Base-by-base conservation (phyloP, 2,113 vertebrate genomes). In the Oceanodroma tethys region DNA sequence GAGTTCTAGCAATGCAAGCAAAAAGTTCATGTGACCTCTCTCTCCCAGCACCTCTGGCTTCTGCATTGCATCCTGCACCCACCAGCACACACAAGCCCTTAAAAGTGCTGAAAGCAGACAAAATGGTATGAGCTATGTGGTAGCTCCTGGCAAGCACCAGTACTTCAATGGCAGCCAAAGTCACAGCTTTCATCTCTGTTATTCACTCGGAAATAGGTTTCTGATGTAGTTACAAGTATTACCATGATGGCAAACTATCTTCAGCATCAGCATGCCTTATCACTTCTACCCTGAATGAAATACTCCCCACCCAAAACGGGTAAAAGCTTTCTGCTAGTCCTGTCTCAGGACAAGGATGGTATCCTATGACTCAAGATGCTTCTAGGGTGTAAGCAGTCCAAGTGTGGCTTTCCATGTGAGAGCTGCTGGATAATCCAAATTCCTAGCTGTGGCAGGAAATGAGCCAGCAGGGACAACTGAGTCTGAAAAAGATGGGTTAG, bases 381-480 rank as follows among this genome's bases (percentile, higher is more conserved):
- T 86, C 71, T 21, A 60, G 27, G 66, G 8, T 58, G 66, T 27
- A 63, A 94, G 52, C 40, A 47, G 72, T 43, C 56, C 68, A 87
- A 95, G 30, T 27, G 80, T 3, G 15, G 60, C 76, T 89, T 86
- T 88, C 90, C 74, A 48, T 58, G 47, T 36, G 56, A 84, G 63
- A 93, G 73, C 55, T 87, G 73, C 65, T 75, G 89, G 91, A 21
- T 63, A 85, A 84, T 93, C 53, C 52, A 65, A 68, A 96, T 94
- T 93, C 89, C 70, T 52, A 30, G 52, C 47, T 94, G 73, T 63
- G 86, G 89, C 84, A 94, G 94, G 93, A 96, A 94, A 89, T 79
- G 65, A 93, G 65, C 83, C 81, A 87, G 81, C 47, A 53, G 48
- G 73, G 65, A 81, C 16, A 85, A 71, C 52, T 68, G 73, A 68